Percentiles rank a stretch among this genome's conserved stretches.
These are phyloP conservation scores for Oscarella lobularis DNA, from an alignment of 37 sponge, comb jelly and placozoan genomes.

Conservation along the genomic window DNA sequence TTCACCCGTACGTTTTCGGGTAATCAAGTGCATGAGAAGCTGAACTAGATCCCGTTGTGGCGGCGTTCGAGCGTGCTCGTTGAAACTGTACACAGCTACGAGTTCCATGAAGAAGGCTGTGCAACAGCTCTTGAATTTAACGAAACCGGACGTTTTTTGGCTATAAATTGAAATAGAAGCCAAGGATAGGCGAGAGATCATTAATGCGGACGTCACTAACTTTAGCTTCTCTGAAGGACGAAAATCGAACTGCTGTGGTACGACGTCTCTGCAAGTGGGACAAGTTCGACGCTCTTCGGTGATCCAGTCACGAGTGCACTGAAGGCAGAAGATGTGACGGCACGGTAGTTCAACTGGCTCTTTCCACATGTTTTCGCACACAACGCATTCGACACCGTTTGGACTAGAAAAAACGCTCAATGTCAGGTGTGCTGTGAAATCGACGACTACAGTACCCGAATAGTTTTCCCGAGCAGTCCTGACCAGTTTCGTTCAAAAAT, in stretches of 20 bases:
- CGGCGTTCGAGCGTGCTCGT: not conserved
- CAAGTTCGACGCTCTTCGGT: no score
- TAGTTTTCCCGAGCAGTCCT: not conserved
- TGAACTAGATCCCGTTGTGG: not conserved
- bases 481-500: not conserved
- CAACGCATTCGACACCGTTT: not conserved
- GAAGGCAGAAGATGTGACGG: not conserved
- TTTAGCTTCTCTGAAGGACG: no score
- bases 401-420: no score
- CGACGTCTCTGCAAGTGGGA: not conserved
- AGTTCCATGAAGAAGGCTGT: slow-evolving; percentile 2
- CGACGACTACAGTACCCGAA: no score
- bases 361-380: not conserved
- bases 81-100: not conserved
- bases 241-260: no score
- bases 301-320: not conserved
- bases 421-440: no score
- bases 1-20: not conserved
- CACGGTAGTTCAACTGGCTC: not conserved
- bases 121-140: not conserved
- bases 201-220: no score
- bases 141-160: not conserved
- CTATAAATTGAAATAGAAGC: no score
- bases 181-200: no score
- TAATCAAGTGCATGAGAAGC: not conserved